phyloP scores from a whole-genome alignment of 35 echinoderm and acorn worm species.

The Strongylocentrotus purpuratus region DNA sequence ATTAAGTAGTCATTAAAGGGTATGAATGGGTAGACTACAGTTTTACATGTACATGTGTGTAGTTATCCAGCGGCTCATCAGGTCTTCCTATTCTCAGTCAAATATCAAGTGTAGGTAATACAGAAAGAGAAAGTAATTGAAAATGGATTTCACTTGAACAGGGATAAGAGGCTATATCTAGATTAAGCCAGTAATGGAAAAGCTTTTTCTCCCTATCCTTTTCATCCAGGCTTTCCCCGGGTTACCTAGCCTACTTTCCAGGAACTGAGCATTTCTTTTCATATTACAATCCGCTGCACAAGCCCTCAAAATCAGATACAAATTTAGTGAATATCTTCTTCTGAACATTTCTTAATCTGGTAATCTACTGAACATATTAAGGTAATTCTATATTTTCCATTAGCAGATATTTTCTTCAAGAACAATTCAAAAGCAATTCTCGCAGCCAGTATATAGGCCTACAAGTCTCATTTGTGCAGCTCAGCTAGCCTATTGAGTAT shows the following conservation, averaged over 20 bases:
- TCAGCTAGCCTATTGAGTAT: neutral
- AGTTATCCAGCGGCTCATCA: neutral
- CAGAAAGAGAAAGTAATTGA: neutral
- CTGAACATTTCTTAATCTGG: neutral
- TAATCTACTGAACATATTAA: neutral
- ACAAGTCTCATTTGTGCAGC: neutral
- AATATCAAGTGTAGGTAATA: neutral
- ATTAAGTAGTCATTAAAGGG: neutral
- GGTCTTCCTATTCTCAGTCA: neutral
- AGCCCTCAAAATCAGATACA: neutral
- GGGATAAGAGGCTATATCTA: neutral
- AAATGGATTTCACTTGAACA: neutral
- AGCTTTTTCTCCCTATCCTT: neutral
- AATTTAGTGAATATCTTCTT: neutral
- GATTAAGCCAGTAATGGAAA: constrained; percentile 6
- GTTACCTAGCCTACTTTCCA: neutral
- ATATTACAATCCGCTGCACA: neutral
- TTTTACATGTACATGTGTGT: neutral
- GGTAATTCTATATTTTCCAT: neutral
- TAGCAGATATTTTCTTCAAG: neutral
- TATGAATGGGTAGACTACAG: neutral
- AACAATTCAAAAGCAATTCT: neutral
- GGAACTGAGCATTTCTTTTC: neutral
- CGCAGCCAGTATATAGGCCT: neutral
- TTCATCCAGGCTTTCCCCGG: neutral